Base-by-base conservation (phyloP, 2,888 invertebrate species). In the Drosophila anceps region DNA sequence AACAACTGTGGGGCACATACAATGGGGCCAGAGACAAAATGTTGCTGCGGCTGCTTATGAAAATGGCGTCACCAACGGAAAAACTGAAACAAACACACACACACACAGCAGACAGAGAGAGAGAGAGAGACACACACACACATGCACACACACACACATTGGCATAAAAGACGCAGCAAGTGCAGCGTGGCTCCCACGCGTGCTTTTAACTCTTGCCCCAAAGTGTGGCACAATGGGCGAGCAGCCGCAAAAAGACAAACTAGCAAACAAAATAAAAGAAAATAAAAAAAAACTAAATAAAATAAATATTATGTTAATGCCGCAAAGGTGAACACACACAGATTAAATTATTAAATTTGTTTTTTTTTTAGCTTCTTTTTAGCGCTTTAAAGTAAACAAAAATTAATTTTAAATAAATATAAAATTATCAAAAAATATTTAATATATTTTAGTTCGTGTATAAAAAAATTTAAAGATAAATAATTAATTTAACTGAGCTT, bases 1-100 rank as follows among this genome's bases (percentile, higher is more conserved):
- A 73, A 63, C 31, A 78, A 50, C 31, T 50, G 31, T 48, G 48
- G 31, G n/a, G 48, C 48, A 50, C 6, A 31, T 20, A 59, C 59
- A 57, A 13, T 35, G 67, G 75, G 51, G 74, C 55, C 74, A 72
- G 57, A 75, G 41, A 81, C 76, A 84, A 87, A 84, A 81, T 82
- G 88, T 70, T 76, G 72, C 76, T 69, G 73, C 79, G 76, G 76
- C 76, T 84, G 85, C 79, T 87, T 84, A 88, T 84, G 85, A 88
- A 84, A 84, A 84, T 88, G 84, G 84, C 88, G 85, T 74, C 88
- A 84, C 76, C 76, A 81, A 84, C 72, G 73, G 75, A 75, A 75
- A 79, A 66, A 55, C 73, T 62, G 37, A 24, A 53, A 18, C 54
- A 73, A 53, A 64, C 33, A 54, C 59, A 62, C 24, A 55, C 35